Evolutionary conservation across 2,888 invertebrate species (phyloP), one percentile per base, ranked within the genome.

Genomic region (Sipha maydis): DNA sequence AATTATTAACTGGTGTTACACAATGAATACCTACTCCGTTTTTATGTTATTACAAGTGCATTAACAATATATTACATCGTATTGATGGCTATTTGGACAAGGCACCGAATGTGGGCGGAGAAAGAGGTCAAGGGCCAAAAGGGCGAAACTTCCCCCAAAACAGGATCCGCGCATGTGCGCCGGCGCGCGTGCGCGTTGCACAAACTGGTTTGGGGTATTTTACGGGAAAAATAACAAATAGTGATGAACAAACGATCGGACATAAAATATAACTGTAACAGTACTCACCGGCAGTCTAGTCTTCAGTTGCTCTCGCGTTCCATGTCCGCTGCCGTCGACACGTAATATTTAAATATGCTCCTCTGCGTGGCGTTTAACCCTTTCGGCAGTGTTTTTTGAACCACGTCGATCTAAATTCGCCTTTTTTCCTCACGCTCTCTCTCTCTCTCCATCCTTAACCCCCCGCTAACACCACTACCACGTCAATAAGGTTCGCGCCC

Each of bases 321-420:
- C 86, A 69, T 71, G 86, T 80, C 86, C 80, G 80, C 73, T 34
- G 73, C 71, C 71, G 86, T 31, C 86, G 80, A 75, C 86, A 31
- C 75, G 80, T 75, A 41, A 88, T 82, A 88, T 88, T 88, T 88
- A 88, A 88, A 88, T 88, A 88, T 75, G 56, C 41, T 56, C 76
- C 19, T 61, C 86, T 17, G 73, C 9, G 77, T 31, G 73, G 71
- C 80, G 86, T 88, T 88, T 88, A 88, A 88, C 86, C 86, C 86
- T 88, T 88, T 88, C 79, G 86, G 28, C 25, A 21, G 73, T 86
- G 86, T 88, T 88, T 88, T 88, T 86, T 5, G 61, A 88, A 80
- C 86, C 86, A 28, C 86, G 86, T 88, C 79, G 86, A 79, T 79
- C 80, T 75, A 82, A 88, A 88, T 88, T 88, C 75, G 80, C 80